phyloP scores from a whole-genome alignment of 92 coral and sea anemone genomes.

The Chrysogorgia sp. region DNA sequence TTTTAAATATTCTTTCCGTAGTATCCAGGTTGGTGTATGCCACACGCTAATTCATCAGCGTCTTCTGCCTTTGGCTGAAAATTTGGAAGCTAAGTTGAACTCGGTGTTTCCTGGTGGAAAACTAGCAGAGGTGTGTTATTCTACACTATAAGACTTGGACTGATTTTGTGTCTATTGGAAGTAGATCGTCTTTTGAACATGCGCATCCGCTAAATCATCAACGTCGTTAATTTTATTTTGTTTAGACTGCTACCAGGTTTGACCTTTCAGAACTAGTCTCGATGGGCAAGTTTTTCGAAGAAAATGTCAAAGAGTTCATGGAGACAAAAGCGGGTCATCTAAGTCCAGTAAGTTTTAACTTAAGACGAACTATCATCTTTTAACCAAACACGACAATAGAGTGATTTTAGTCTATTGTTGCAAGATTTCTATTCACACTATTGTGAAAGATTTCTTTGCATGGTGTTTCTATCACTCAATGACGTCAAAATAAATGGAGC shows the following conservation, averaged over 20 bases:
- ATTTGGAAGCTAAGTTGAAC: conserved; percentile 60
- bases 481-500: too few species aligned
- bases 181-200: not conserved
- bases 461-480: too few species aligned
- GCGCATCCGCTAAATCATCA: not conserved
- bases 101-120: conserved; percentile 79
- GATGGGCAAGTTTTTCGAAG: conserved; percentile 81
- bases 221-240: not conserved
- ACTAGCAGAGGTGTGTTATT: conserved; percentile 67
- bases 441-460: too few species aligned
- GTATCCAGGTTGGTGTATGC: conserved; percentile 41
- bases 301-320: conserved; percentile 70
- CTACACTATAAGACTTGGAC: too few species aligned
- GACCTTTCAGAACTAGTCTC: conserved; percentile 85
- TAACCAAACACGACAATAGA: too few species aligned
- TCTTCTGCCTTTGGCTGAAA: conserved; percentile 43
- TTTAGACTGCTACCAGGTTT: conserved; percentile 67
- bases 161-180: too few species aligned
- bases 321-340: conserved; percentile 27
- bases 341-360: conserved; percentile 23
- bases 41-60: conserved; percentile 46
- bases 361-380: too few species aligned
- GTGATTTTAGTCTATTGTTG: too few species aligned
- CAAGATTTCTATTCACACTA: too few species aligned
- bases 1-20: not conserved